Evolutionary conservation across 2,888 invertebrate species (phyloP).

Genomic region (Habroteleia sp.): DNA sequence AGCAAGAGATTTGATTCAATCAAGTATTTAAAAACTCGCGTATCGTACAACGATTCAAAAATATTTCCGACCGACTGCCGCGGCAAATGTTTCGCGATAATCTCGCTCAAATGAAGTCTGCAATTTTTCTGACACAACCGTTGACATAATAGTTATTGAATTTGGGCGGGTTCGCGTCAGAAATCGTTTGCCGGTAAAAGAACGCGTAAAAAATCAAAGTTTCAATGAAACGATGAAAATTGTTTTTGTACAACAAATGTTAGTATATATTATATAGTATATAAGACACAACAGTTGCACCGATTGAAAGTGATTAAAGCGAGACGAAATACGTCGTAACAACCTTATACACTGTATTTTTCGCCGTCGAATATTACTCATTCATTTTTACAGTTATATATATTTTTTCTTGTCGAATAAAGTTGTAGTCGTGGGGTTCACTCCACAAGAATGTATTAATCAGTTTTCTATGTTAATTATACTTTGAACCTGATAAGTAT

Average conservation of each 20-base stretch:
- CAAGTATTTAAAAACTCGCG: slow-evolving; percentile 27
- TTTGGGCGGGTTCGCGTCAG: slow-evolving; percentile 1
- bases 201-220: slow-evolving; percentile 20
- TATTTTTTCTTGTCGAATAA: slow-evolving; percentile 8
- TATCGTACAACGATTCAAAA: slow-evolving; percentile 25
- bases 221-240: slow-evolving; percentile 31
- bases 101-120: slow-evolving; percentile 5
- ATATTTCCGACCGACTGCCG: slow-evolving; percentile 21
- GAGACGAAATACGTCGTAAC: slow-evolving; percentile 17
- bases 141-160: slow-evolving; percentile 33
- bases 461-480: slow-evolving; percentile 10
- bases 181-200: neutral
- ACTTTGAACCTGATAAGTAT: slow-evolving; percentile 27
- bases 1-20: slow-evolving; percentile 36
- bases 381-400: slow-evolving; percentile 10
- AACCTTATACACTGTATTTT: slow-evolving; percentile 8
- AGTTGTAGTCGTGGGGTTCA: neutral
- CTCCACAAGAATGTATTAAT: neutral
- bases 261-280: slow-evolving; percentile 55
- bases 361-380: slow-evolving; percentile 7
- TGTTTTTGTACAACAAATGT: slow-evolving; percentile 61
- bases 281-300: slow-evolving; percentile 46
- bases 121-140: slow-evolving; percentile 13
- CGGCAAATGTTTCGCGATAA: slow-evolving; percentile 11
- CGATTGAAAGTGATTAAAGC: slow-evolving; percentile 39